phyloP scores from a whole-genome alignment of 2,797 vertebrate genomes.

The Apogon talboti region DNA sequence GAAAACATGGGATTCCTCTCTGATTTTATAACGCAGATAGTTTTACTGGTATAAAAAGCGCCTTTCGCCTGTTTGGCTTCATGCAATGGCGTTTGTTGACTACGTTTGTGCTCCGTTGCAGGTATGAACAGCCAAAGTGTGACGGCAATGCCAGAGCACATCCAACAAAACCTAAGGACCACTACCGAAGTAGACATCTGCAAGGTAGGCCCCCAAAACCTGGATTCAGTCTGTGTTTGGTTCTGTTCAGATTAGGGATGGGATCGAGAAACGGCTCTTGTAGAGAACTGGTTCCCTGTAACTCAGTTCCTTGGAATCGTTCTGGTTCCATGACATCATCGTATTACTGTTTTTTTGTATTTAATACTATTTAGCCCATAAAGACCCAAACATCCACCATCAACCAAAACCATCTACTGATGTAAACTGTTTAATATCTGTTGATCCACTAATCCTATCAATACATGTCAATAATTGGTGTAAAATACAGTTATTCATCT shows the following conservation, averaged over 20 bases:
- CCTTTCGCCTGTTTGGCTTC: slow-evolving; percentile 23
- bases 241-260: slow-evolving; percentile 23
- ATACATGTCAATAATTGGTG: too few species aligned
- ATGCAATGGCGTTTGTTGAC: slow-evolving; percentile 24
- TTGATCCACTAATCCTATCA: too few species aligned
- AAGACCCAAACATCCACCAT: too few species aligned
- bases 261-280: too few species aligned
- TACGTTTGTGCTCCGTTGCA: slow-evolving; percentile 59
- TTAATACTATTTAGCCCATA: too few species aligned
- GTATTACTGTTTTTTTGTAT: too few species aligned
- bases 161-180: slow-evolving; percentile 90
- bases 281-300: too few species aligned
- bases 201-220: slow-evolving; percentile 87
- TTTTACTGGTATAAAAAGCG: slow-evolving; percentile 33
- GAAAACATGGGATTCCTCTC: slow-evolving; percentile 48
- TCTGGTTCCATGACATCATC: too few species aligned
- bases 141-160: slow-evolving; percentile 92
- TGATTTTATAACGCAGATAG: slow-evolving; percentile 39
- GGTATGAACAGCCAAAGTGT: slow-evolving; percentile 97
- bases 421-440: too few species aligned
- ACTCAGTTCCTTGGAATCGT: too few species aligned
- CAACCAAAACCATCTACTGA: too few species aligned
- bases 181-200: slow-evolving; percentile 91
- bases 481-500: too few species aligned
- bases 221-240: slow-evolving; percentile 29